These are phyloP conservation scores for Sebastes hubbsi DNA, from an alignment of 2,797 vertebrate genomes.

Conservation along the genomic window DNA sequence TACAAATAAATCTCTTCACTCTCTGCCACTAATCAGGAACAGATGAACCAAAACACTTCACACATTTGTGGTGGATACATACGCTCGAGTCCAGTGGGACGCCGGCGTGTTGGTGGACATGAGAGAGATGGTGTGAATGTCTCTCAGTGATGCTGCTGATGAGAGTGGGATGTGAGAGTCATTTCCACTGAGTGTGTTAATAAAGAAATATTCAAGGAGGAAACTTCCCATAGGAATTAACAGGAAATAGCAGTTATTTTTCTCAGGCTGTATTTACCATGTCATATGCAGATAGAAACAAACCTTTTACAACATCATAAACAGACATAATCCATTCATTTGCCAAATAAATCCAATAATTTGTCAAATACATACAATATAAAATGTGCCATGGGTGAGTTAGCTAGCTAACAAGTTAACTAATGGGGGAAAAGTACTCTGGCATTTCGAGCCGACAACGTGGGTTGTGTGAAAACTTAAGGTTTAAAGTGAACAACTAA, in stretches of 20 bases:
- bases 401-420: no score
- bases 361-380: no score
- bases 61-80: not conserved
- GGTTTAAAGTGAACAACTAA: no score
- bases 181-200: slow-evolving; percentile 47
- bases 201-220: slow-evolving; percentile 39
- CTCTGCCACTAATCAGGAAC: not conserved
- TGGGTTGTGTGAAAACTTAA: not conserved
- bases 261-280: no score
- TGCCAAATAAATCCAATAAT: not conserved
- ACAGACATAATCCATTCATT: no score
- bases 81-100: slow-evolving; percentile 1
- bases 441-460: not conserved
- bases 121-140: slow-evolving; percentile 14
- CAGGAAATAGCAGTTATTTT: no score
- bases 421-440: not conserved
- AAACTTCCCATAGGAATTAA: no score
- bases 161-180: slow-evolving; percentile 56
- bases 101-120: slow-evolving; percentile 1
- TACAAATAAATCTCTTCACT: not conserved
- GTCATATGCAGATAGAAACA: no score
- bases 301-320: no score
- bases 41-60: not conserved
- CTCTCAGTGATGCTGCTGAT: slow-evolving; percentile 9
- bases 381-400: no score